These are phyloP conservation scores for Cryptus armator DNA, from an alignment of 2,888 invertebrate genomes.

Conservation along the genomic window DNA sequence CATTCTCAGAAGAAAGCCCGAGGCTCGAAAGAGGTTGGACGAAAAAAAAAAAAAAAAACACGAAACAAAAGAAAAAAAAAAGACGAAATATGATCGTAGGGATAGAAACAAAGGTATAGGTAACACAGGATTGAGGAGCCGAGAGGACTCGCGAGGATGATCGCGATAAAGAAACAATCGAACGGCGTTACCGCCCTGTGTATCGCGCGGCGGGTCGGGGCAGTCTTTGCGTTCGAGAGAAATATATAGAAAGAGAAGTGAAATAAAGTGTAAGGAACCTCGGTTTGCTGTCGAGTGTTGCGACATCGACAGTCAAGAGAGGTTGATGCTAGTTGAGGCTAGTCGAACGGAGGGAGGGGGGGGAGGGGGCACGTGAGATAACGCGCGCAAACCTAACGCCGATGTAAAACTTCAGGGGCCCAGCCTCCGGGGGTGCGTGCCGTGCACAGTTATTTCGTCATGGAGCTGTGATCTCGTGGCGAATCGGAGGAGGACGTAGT, in stretches of 20 bases:
- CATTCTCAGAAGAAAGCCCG: slow-evolving; percentile 61
- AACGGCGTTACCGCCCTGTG: slow-evolving; percentile 74
- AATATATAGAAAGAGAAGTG: not conserved
- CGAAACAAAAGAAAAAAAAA: slow-evolving; percentile 13
- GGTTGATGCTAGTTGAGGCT: slow-evolving; percentile 24
- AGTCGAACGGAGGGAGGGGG: not conserved
- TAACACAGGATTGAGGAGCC: slow-evolving; percentile 70
- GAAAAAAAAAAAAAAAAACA: slow-evolving; percentile 7
- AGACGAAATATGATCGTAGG: slow-evolving; percentile 17
- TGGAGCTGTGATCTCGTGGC: slow-evolving; percentile 65
- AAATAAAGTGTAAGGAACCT: not conserved
- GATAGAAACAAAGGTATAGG: slow-evolving; percentile 46
- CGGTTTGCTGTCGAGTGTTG: slow-evolving; percentile 27
- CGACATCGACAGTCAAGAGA: slow-evolving; percentile 40
- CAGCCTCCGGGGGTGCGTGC: slow-evolving; percentile 66
- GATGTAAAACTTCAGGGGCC: slow-evolving; percentile 41
- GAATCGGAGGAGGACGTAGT: slow-evolving; percentile 58
- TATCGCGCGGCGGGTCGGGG: slow-evolving; percentile 49
- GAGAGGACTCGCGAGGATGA: slow-evolving; percentile 75
- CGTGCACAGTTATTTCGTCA: slow-evolving; percentile 71
- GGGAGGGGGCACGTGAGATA: slow-evolving; percentile 35
- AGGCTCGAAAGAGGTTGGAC: slow-evolving; percentile 52
- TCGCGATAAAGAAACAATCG: slow-evolving; percentile 84
- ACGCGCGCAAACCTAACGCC: slow-evolving; percentile 39
- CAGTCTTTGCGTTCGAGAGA: slow-evolving; percentile 46